Percentiles rank a stretch among this genome's conserved stretches.
Evolutionary conservation across 2,797 vertebrate genomes (phyloP).

Genomic region (Urocyon cinereoargenteus): DNA sequence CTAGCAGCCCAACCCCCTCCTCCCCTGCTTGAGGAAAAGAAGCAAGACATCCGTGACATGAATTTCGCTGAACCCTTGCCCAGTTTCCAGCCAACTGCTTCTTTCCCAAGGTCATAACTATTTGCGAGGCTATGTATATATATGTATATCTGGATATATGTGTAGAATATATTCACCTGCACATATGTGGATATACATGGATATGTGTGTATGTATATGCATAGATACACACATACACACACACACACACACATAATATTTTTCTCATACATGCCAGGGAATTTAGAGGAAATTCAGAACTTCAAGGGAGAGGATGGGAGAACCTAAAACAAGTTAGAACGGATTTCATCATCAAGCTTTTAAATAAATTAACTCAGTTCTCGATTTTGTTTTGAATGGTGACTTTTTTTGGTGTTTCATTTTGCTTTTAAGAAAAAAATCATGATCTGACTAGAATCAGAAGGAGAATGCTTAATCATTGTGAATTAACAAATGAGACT

Average conservation of each 20-base stretch:
- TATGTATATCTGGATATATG: constrained; percentile 86
- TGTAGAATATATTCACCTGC: constrained; percentile 87
- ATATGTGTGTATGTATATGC: constrained; percentile 80
- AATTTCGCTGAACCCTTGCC: constrained; percentile 63
- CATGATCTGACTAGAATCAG: constrained; percentile 91
- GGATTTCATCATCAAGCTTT: constrained; percentile 83
- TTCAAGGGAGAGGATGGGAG: constrained; percentile 72
- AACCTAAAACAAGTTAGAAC: constrained; percentile 78
- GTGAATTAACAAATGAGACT: constrained; percentile 89
- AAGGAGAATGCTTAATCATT: constrained; percentile 90
- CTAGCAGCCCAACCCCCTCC: not conserved
- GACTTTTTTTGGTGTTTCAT: constrained; percentile 73
- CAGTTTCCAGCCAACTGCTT: constrained; percentile 67
- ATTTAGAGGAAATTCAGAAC: constrained; percentile 81
- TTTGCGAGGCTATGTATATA: constrained; percentile 87
- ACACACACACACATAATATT: constrained; percentile 81
- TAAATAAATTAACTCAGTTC: constrained; percentile 77
- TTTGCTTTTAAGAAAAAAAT: constrained; percentile 84
- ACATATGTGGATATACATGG: constrained; percentile 85
- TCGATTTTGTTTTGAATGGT: constrained; percentile 82
- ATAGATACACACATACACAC: constrained; percentile 75
- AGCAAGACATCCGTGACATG: not conserved
- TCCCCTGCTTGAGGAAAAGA: constrained; percentile 30
- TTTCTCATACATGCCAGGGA: constrained; percentile 84
- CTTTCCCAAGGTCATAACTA: constrained; percentile 63